phyloP scores from a whole-genome alignment of 2,888 invertebrate genomes.

The Epinotia bilunana region DNA sequence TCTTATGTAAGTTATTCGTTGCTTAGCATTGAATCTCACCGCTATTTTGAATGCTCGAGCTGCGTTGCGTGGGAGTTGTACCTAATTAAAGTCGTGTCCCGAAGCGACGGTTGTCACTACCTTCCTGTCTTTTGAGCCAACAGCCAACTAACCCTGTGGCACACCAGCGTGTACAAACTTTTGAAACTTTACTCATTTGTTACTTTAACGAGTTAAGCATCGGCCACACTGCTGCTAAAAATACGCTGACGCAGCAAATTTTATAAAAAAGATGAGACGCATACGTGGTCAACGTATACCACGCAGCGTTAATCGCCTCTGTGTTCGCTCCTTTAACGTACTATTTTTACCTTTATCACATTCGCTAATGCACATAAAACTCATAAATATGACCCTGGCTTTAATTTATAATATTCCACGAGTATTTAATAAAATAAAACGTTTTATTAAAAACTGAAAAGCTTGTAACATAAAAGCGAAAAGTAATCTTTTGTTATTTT shows the following conservation, averaged over 20 bases:
- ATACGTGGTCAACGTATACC: too few species aligned
- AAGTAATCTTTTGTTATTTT: slow-evolving; percentile 26
- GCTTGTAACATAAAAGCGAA: not conserved
- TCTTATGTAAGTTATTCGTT: slow-evolving; percentile 24
- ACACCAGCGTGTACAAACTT: slow-evolving; percentile 1
- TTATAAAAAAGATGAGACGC: too few species aligned
- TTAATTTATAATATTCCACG: not conserved
- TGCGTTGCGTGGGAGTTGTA: slow-evolving; percentile 52
- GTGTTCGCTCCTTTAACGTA: too few species aligned
- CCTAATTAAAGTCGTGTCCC: slow-evolving; percentile 70
- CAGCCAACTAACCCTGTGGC: slow-evolving; percentile 19
- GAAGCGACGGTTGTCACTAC: slow-evolving; percentile 64
- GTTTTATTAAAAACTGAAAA: slow-evolving; percentile 3
- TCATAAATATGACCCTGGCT: too few species aligned
- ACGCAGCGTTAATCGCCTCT: too few species aligned
- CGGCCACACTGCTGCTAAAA: too few species aligned
- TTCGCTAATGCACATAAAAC: too few species aligned
- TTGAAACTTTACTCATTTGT: slow-evolving; percentile 1
- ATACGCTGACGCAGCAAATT: too few species aligned
- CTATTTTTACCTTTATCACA: too few species aligned
- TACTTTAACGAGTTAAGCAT: not conserved
- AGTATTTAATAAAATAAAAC: slow-evolving; percentile 10
- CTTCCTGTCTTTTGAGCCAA: slow-evolving; percentile 56
- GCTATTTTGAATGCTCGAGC: slow-evolving; percentile 48
- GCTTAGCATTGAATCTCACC: slow-evolving; percentile 50